Base-by-base conservation (phyloP, 2,888 invertebrate species). In the Lucinisca nassula region DNA sequence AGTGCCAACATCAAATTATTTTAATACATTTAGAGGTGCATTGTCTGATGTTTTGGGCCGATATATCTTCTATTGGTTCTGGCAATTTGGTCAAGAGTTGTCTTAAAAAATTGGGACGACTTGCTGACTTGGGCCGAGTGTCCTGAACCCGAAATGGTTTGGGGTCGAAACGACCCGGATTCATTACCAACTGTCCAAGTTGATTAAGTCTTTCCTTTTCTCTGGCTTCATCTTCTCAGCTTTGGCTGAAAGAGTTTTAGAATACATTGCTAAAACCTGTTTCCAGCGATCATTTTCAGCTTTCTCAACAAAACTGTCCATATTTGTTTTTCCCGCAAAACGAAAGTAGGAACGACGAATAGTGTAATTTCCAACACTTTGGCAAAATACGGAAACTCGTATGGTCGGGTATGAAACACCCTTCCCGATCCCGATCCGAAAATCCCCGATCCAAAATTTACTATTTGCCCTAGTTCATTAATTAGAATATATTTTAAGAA, bases 141-240 rank as follows among this genome's bases (percentile, higher is more conserved):
- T 27, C 17, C 3, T 21, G 32, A 30, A 27, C 8, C 27, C 3
- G 27, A 27, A 27, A 3, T 6, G 30, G 27, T 61, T 4, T 4
- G 4, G 27, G 6, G 6, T 30, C 8, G 24, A 6, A 27, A 30
- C 8, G 35, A n/a, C 14, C 2, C 14, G 21, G 4, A 6, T 10
- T 35, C 32, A 12, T 76, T 77, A 91, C 90, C 92, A 91, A 35
- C 74, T 55, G 55, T 91, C 91, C 17, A 91, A 79, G 30, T 70
- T 58, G 1, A 80, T n/a, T 17, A 91, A 49, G 37, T 82, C 84
- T 37, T 87, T 88, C 61, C 83, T 85, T 76, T 91, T 91, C 10
- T 85, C 90, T 24, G 83, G 84, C 51, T 90, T 90, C 77, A 91
- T 49, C n/a, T 85, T 88, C 8, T 86, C 38, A 49, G 89, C 80